Conservation (phyloP, 2,888 invertebrate genomes). For the Bruchidius siliquastri region DNA sequence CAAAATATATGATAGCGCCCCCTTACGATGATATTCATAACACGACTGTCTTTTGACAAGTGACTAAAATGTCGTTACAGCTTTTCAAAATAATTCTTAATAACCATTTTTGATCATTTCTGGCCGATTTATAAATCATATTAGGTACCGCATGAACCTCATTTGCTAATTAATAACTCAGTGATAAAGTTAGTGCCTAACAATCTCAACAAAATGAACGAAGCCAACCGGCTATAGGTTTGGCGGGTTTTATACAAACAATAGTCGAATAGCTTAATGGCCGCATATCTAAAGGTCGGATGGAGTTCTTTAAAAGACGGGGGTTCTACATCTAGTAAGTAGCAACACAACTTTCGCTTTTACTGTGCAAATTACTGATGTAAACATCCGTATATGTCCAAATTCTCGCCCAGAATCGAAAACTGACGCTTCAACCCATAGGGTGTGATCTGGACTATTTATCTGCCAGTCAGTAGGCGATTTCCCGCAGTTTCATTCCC, state of each 20-base stretch:
- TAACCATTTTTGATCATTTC: constrained; percentile 8
- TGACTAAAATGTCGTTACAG: constrained; percentile 14
- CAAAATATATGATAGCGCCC: background rate
- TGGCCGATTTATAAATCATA: background rate
- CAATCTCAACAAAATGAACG: constrained; percentile 2
- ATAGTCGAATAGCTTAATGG: constrained; percentile 35
- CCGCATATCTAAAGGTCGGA: constrained; percentile 42
- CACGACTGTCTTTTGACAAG: background rate
- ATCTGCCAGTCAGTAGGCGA: background rate
- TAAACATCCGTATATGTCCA: background rate
- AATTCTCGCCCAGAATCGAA: constrained; percentile 3
- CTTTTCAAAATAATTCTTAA: constrained; percentile 16
- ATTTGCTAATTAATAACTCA: background rate
- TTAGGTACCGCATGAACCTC: background rate
- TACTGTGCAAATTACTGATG: constrained; percentile 21
- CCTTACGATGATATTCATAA: background rate
- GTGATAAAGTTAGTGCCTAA: constrained; percentile 3
- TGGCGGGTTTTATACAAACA: constrained; percentile 30
- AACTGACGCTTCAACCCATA: constrained; percentile 1
- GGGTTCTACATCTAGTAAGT: background rate
- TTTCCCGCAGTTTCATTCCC: background rate
- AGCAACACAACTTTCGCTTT: constrained; percentile 8
- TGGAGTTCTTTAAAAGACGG: constrained; percentile 35
- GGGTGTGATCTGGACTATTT: constrained; percentile 16
- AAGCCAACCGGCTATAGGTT: constrained; percentile 6